Conservation (phyloP, 2,113 vertebrate genomes). For the Seriola quinqueradiata region DNA sequence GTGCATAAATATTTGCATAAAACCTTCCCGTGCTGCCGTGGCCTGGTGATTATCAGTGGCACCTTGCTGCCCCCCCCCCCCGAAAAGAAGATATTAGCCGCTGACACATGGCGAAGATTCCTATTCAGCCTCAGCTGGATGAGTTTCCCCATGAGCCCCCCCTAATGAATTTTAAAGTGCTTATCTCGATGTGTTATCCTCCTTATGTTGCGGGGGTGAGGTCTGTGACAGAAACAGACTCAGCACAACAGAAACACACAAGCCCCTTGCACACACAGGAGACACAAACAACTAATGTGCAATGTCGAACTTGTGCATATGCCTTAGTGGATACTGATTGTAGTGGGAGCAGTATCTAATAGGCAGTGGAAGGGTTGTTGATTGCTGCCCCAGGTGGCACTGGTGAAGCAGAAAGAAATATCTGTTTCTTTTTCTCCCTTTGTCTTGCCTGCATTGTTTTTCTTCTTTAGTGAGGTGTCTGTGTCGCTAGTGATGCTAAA, state of each 20-base stretch:
- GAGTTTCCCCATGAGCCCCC: slow-evolving; percentile 37
- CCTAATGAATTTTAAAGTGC: slow-evolving; percentile 62
- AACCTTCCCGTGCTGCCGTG: background rate
- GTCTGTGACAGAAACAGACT: slow-evolving; percentile 24
- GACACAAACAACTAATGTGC: background rate
- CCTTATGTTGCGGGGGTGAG: slow-evolving; percentile 29
- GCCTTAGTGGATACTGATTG: slow-evolving; percentile 40
- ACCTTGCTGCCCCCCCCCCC: background rate
- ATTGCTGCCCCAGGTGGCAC: slow-evolving; percentile 55
- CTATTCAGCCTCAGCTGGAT: slow-evolving; percentile 41
- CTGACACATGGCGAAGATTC: slow-evolving; percentile 40
- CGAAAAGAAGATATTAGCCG: slow-evolving; percentile 5
- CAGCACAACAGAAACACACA: slow-evolving; percentile 12
- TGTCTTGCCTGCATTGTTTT: slow-evolving; percentile 24
- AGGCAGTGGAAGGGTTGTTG: slow-evolving; percentile 36
- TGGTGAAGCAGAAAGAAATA: slow-evolving; percentile 26
- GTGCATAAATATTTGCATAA: slow-evolving; percentile 57
- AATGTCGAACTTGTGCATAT: slow-evolving; percentile 2
- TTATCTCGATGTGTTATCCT: slow-evolving; percentile 42
- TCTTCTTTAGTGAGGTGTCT: slow-evolving; percentile 27
- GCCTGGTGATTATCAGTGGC: slow-evolving; percentile 51
- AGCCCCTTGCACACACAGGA: background rate
- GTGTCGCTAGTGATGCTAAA: slow-evolving; percentile 15
- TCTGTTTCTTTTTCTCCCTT: slow-evolving; percentile 13
- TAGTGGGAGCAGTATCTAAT: slow-evolving; percentile 43